Conservation (phyloP, 2,113 vertebrate species). For the Chaenogobius annularis region DNA sequence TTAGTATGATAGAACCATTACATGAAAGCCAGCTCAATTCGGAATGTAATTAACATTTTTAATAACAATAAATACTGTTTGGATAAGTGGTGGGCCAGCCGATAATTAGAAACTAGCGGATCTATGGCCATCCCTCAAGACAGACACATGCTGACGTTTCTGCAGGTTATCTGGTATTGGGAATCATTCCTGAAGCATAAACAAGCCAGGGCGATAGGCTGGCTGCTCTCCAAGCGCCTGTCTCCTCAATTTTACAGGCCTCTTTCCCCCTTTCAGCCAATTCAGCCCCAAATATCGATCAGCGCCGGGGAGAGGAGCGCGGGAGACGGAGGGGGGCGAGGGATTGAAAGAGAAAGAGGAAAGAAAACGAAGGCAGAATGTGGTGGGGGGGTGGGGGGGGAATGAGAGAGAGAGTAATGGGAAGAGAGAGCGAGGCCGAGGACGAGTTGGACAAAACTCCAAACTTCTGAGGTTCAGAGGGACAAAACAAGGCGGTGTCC, state of each 20-base stretch:
- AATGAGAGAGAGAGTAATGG: constrained; percentile 34
- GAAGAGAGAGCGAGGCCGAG: constrained; percentile 53
- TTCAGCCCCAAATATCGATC: constrained; percentile 76
- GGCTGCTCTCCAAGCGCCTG: constrained; percentile 67
- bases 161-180: constrained; percentile 72
- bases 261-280: constrained; percentile 75
- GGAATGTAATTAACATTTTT: constrained; percentile 59
- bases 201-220: constrained; percentile 71
- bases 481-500: neutral
- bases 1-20: constrained; percentile 8
- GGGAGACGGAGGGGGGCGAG: constrained; percentile 20
- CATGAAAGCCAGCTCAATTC: constrained; percentile 27
- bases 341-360: constrained; percentile 27
- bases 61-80: constrained; percentile 66
- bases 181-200: constrained; percentile 77
- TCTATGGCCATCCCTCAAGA: constrained; percentile 68
- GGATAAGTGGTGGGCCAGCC: constrained; percentile 53
- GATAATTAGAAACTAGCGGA: constrained; percentile 69
- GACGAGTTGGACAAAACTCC: constrained; percentile 44
- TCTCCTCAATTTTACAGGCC: constrained; percentile 72
- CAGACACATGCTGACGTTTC: constrained; percentile 71
- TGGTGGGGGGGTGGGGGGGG: constrained; percentile 33
- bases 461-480: constrained; percentile 39
- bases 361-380: constrained; percentile 32
- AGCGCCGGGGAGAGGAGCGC: constrained; percentile 32